Conservation (phyloP, 1,140 invertebrate genomes). For the Philopotamus ludificatus region DNA sequence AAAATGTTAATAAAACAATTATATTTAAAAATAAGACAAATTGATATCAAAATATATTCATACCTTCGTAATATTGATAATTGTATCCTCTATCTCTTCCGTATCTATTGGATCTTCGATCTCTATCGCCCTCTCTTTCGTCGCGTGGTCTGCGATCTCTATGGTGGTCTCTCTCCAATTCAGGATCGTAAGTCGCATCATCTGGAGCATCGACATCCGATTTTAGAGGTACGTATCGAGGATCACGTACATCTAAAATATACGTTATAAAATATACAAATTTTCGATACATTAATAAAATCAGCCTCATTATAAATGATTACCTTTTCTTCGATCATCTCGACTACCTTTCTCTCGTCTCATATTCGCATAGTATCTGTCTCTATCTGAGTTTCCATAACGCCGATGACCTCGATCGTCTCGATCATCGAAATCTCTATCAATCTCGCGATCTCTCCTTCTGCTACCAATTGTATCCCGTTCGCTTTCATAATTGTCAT, state of each 20-base stretch:
- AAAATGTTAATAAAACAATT: slow-evolving; percentile 3
- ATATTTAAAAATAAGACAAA: slow-evolving; percentile 13
- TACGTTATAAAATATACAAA: background rate
- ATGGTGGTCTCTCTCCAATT: slow-evolving; percentile 39
- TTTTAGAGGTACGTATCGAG: slow-evolving; percentile 48
- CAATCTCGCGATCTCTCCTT: slow-evolving; percentile 36
- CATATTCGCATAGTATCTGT: slow-evolving; percentile 25
- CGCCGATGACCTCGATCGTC: slow-evolving; percentile 35
- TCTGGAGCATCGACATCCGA: slow-evolving; percentile 47
- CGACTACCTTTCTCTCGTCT: slow-evolving; percentile 34
- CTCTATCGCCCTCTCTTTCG: slow-evolving; percentile 43
- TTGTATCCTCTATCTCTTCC: slow-evolving; percentile 48
- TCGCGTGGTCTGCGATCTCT: slow-evolving; percentile 42
- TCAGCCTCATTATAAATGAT: slow-evolving; percentile 27
- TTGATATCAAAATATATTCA: slow-evolving; percentile 3
- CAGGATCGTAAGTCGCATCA: slow-evolving; percentile 44
- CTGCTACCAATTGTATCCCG: slow-evolving; percentile 39
- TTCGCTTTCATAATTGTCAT: slow-evolving; percentile 50
- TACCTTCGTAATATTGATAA: slow-evolving; percentile 41
- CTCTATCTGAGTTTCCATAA: slow-evolving; percentile 32
- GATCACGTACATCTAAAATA: slow-evolving; percentile 47
- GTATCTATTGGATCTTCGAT: slow-evolving; percentile 45
- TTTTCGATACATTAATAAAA: no score
- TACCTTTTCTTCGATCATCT: slow-evolving; percentile 45
- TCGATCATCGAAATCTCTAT: slow-evolving; percentile 27